phyloP scores from a whole-genome alignment of 2,888 invertebrate genomes.

The Drosophila infuscata region DNA sequence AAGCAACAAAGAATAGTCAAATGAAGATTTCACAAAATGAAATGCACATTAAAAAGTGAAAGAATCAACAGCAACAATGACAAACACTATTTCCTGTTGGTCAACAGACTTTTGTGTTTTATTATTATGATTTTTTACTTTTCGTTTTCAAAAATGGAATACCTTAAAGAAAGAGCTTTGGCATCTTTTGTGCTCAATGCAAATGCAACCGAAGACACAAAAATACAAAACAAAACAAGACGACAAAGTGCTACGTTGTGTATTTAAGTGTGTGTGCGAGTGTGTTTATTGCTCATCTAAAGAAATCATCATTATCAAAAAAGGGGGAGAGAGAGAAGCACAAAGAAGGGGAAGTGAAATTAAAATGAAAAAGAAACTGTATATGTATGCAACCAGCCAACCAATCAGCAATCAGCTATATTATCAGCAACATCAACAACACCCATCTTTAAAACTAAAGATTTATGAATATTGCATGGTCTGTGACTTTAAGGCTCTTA shows the following conservation, averaged over 20 bases:
- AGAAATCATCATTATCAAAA: conserved; percentile 60
- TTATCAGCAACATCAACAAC: conserved; percentile 46
- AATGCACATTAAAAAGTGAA: not conserved
- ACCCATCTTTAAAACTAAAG: conserved; percentile 31
- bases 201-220: conserved; percentile 58
- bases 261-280: not conserved
- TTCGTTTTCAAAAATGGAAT: conserved; percentile 58
- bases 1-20: conserved; percentile 12
- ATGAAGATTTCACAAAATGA: conserved; percentile 8
- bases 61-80: not conserved
- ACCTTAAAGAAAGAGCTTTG: conserved; percentile 73
- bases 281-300: conserved; percentile 68
- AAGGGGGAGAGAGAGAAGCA: conserved; percentile 13
- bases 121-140: conserved; percentile 48
- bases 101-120: conserved; percentile 44
- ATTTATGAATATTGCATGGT: conserved; percentile 36
- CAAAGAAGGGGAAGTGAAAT: conserved; percentile 19
- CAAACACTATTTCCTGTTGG: conserved; percentile 42
- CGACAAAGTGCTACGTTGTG: conserved; percentile 52
- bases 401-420: conserved; percentile 57
- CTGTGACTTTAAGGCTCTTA: conserved; percentile 12
- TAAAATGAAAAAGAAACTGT: conserved; percentile 38
- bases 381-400: conserved; percentile 54
- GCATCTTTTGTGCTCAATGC: conserved; percentile 70
- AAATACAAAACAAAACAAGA: conserved; percentile 40